phyloP scores from a whole-genome alignment of 2,797 vertebrate genomes.

The Lepilemur ruficaudatus region DNA sequence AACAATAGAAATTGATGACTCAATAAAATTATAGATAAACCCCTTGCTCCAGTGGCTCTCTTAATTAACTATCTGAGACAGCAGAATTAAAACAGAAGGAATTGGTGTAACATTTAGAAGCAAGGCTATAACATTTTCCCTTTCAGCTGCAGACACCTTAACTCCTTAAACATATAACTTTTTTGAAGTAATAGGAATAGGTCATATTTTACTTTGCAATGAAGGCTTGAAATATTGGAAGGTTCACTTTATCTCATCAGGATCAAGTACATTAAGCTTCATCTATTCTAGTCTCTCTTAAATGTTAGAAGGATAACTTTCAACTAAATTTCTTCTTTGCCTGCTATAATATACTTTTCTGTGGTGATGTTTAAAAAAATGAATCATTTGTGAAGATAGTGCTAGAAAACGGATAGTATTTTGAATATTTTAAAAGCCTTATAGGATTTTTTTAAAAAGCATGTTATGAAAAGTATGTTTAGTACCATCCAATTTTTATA shows the following conservation, averaged over 20 bases:
- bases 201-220: not conserved
- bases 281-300: not conserved
- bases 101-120: slow-evolving; percentile 38
- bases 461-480: not conserved
- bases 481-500: not conserved
- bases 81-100: slow-evolving; percentile 47
- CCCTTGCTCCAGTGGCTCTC: slow-evolving; percentile 40
- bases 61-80: slow-evolving; percentile 65
- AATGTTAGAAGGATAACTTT: not conserved
- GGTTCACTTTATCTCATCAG: slow-evolving; percentile 14
- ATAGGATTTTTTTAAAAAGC: not conserved
- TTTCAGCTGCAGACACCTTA: slow-evolving; percentile 1
- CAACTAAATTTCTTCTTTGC: not conserved
- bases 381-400: not conserved
- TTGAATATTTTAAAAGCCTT: not conserved
- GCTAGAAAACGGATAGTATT: not conserved
- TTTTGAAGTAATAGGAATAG: not conserved
- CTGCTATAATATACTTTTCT: not conserved
- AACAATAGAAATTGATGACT: slow-evolving; percentile 62
- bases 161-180: not conserved
- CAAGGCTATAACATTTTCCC: not conserved
- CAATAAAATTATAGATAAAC: slow-evolving; percentile 63
- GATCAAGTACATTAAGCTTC: not conserved
- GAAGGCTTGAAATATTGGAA: not conserved
- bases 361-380: not conserved